These are phyloP conservation scores for Ictidomys tridecemlineatus DNA, from an alignment of 2,113 vertebrate genomes.

Conservation along the genomic window DNA sequence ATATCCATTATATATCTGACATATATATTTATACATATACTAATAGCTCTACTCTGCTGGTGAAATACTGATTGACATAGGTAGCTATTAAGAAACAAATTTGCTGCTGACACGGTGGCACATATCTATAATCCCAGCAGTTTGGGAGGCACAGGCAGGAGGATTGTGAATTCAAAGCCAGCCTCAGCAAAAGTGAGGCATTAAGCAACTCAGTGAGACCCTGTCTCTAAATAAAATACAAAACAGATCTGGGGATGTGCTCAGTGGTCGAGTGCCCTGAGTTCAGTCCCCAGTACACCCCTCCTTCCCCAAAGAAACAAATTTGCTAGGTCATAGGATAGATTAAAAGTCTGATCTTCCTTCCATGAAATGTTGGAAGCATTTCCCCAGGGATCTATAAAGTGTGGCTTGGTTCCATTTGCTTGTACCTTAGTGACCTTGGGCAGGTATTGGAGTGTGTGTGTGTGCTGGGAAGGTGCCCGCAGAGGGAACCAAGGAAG, in stretches of 20 bases:
- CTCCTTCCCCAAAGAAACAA: neutral
- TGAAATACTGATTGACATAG: neutral
- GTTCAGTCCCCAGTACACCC: too few species aligned
- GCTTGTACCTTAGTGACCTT: neutral
- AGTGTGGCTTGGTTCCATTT: neutral
- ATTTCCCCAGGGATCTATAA: neutral
- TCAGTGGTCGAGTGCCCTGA: too few species aligned
- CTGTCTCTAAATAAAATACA: too few species aligned
- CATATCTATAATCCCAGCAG: too few species aligned
- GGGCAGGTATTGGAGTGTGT: neutral
- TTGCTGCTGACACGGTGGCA: neutral
- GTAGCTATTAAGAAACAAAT: neutral
- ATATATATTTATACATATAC: too few species aligned
- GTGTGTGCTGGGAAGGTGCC: neutral
- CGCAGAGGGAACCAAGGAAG: neutral
- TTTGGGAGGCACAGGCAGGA: too few species aligned
- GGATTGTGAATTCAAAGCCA: too few species aligned
- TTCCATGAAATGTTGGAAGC: neutral
- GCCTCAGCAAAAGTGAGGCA: too few species aligned
- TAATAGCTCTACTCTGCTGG: neutral
- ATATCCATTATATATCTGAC: too few species aligned
- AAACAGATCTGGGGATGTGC: too few species aligned
- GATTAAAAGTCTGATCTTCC: neutral
- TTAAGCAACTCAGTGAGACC: too few species aligned
- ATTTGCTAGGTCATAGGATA: neutral